These are phyloP conservation scores for Corythornis cristatus DNA, from an alignment of 2,113 vertebrate species.

Conservation along the genomic window DNA sequence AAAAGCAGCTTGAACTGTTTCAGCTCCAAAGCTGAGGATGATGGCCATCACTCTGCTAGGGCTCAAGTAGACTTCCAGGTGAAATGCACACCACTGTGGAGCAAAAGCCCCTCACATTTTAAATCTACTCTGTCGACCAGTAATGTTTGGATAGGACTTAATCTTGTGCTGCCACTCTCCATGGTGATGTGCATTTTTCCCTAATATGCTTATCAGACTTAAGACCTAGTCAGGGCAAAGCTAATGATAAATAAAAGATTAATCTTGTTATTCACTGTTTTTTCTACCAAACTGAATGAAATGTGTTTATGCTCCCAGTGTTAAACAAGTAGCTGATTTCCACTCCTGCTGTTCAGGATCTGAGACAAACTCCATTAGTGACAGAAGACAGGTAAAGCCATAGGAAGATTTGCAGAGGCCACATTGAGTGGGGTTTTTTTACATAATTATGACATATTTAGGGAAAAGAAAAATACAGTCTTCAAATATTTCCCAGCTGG, in stretches of 20 bases:
- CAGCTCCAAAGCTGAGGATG: neutral
- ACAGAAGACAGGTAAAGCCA: neutral
- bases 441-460: neutral
- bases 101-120: neutral
- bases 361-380: neutral
- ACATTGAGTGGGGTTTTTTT: neutral
- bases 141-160: neutral
- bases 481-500: neutral
- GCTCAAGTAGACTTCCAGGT: accelerated
- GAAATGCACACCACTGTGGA: neutral
- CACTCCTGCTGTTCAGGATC: neutral
- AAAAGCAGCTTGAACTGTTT: accelerated
- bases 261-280: neutral
- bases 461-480: neutral
- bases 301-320: accelerated
- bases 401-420: neutral
- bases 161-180: neutral
- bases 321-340: neutral
- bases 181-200: accelerated
- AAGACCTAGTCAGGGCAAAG: neutral
- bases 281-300: neutral
- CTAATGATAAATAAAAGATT: neutral
- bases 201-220: neutral
- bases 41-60: accelerated
- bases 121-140: neutral